These are phyloP conservation scores for Cisticola juncidis DNA, from an alignment of 2,113 vertebrate species.

Conservation along the genomic window DNA sequence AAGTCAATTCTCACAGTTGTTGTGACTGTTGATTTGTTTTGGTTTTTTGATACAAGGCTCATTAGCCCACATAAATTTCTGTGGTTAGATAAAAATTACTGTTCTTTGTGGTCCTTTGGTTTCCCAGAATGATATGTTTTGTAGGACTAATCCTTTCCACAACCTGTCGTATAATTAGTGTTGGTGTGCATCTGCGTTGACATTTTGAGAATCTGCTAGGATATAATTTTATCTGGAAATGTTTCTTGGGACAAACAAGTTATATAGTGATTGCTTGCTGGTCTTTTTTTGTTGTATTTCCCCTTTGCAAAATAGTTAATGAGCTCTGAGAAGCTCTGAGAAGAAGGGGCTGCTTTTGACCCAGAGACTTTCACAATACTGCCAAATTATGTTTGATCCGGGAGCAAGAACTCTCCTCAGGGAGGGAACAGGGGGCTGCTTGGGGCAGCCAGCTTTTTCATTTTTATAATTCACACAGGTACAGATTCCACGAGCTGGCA, in stretches of 20 bases:
- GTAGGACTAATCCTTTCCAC: background rate
- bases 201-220: background rate
- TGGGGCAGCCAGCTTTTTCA: background rate
- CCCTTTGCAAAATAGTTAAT: background rate
- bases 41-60: background rate
- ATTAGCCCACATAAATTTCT: background rate
- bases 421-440: background rate
- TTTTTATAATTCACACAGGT: too few relatives aligned
- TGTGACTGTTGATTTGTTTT: background rate
- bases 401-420: background rate
- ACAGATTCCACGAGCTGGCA: background rate
- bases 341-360: too few relatives aligned
- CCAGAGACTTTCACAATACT: background rate
- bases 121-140: background rate
- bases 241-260: background rate
- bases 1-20: conserved; percentile 3
- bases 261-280: background rate
- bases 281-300: background rate
- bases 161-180: background rate
- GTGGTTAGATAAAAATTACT: conserved; percentile 20
- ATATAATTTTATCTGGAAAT: background rate
- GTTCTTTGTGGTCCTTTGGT: background rate
- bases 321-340: background rate
- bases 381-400: background rate
- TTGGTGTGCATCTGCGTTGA: background rate